Conservation (phyloP, 1,140 invertebrate species). For the Achroia grisella region DNA sequence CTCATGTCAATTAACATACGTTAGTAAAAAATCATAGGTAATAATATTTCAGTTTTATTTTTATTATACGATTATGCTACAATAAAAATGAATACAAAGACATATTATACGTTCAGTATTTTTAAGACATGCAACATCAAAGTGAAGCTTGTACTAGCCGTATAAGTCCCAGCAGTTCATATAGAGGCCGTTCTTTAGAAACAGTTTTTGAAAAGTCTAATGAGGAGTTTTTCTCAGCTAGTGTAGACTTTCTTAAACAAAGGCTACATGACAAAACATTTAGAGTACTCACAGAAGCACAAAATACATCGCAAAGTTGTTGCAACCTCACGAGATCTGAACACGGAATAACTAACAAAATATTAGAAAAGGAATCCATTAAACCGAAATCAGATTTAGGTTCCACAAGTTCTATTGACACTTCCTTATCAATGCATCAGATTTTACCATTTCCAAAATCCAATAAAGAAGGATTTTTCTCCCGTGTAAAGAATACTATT, state of each 20-base stretch:
- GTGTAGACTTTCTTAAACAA: not conserved
- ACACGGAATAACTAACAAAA: not conserved
- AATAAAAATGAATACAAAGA: not conserved
- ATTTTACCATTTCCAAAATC: conserved; percentile 51
- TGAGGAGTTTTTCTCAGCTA: not conserved
- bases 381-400: not conserved
- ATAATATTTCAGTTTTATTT: too few species aligned
- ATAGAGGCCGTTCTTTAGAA: not conserved
- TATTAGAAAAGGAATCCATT: not conserved
- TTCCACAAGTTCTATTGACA: not conserved
- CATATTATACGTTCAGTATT: not conserved
- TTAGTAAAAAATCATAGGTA: too few species aligned
- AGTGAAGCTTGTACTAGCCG: not conserved
- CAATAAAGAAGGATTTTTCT: conserved; percentile 33
- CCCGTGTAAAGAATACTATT: conserved; percentile 39
- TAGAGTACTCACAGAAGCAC: not conserved
- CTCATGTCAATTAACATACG: too few species aligned
- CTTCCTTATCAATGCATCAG: conserved; percentile 44
- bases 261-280: not conserved
- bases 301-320: not conserved
- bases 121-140: not conserved
- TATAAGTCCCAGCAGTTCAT: not conserved
- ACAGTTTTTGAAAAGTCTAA: not conserved
- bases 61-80: too few species aligned
- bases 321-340: not conserved